Base-by-base conservation (phyloP, 2,888 invertebrate species). In the Athetis lepigone region DNA sequence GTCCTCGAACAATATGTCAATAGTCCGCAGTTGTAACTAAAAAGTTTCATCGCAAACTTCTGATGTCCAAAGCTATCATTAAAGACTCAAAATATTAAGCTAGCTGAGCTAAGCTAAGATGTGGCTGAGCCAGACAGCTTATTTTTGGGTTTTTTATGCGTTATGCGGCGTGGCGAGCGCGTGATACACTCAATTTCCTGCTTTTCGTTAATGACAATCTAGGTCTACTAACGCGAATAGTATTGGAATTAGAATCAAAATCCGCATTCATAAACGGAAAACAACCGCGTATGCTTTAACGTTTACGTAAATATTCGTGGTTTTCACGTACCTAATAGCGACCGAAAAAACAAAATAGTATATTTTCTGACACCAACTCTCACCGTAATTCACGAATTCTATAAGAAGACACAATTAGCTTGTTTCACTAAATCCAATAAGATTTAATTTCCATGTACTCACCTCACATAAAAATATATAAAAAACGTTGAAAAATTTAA, bases 401-500 rank as follows among this genome's bases (percentile, higher is more conserved):
- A n/a, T 33, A 33, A 4, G 13, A 13, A 33, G 13, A 33, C 13
- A 4, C 4, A 13, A 33, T 33, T 33, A 33, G n/a, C n/a, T n/a
- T n/a, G 37, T 37, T 37, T 37, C 23, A 8, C 36, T 1, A 18
- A 9, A 4, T 23, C 4, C 8, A 37, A 42, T 21, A 42, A 19
- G n/a, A 25, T 33, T 7, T 33, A 33, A 33, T 33, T 33, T 4
- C 33, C 33, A 37, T 29, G 23, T 36, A 52, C 65, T 58, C 37
- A 68, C 62, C 56, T 73, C 45, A 13, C 5, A 42, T n/a, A 23
- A 27, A 11, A 36, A 36, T 18, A 27, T 27, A 21, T 56, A 42
- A 37, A 43, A 40, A 36, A 43, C 2, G 4, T 45, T 27, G n/a
- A n/a, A 36, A 50, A 62, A 58, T 23, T 43, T 11, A 45, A 58